A percentile compares a stretch with the other conserved stretches of the same genome.
These are phyloP conservation scores for Polyommatus icarus DNA, from an alignment of 2,888 invertebrate genomes.

Conservation along the genomic window DNA sequence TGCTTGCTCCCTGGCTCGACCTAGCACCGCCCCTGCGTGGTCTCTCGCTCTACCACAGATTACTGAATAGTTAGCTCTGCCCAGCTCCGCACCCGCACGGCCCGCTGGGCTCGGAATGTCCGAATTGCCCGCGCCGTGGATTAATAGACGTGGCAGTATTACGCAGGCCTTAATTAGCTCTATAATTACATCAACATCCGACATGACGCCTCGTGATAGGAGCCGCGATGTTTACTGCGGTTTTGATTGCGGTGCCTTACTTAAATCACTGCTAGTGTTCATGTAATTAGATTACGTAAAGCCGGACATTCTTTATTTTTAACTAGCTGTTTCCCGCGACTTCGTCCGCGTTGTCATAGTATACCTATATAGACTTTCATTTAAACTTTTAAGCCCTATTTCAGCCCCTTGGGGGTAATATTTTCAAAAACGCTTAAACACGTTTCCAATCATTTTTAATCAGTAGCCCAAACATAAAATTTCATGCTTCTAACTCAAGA, in stretches of 20 bases:
- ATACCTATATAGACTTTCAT: too few species aligned
- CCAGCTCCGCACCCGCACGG: neutral
- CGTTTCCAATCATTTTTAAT: too few species aligned
- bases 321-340: too few species aligned
- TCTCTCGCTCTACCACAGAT: neutral
- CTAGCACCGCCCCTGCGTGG: neutral
- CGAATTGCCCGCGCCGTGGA: neutral
- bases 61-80: neutral
- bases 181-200: slow-evolving; percentile 1
- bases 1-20: too few species aligned
- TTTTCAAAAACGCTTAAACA: too few species aligned
- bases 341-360: too few species aligned
- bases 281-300: neutral
- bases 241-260: neutral
- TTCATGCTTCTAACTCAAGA: too few species aligned
- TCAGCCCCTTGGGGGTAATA: too few species aligned
- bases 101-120: slow-evolving; percentile 23
- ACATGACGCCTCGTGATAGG: neutral
- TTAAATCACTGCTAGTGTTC: neutral
- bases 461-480: too few species aligned
- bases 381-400: too few species aligned
- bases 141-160: too few species aligned
- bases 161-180: neutral
- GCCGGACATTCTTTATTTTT: neutral
- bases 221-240: neutral